Base-by-base conservation (phyloP, 2,797 vertebrate species). In the Bradypus variegatus region DNA sequence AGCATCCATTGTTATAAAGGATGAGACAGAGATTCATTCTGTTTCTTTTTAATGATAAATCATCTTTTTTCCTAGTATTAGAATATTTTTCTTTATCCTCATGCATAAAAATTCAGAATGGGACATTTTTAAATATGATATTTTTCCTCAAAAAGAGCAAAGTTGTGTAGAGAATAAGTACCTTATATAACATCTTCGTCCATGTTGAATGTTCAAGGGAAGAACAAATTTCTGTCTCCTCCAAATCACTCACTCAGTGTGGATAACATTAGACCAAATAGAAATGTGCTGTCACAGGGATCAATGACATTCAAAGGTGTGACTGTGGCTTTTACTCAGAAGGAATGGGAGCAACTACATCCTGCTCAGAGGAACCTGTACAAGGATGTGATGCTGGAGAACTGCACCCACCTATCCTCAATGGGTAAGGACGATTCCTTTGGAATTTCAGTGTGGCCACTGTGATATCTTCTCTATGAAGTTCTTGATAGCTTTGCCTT, bases 311-410 rank as follows among this genome's bases (percentile, higher is more conserved):
- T 96, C 89, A 94, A 90, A 62, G 94, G 94, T 75, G 93, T 95
- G 76, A 94, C 93, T 45, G 60, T 96, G 94, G 93, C 86, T 41
- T 95, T 95, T 89, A 92, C 93, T 18, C 70, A 90, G 75, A 95
- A 95, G 78, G 95, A 96, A 90, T 95, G 95, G 95, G 76, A 94
- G 8, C 91, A 89, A 5, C 88, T 95, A 69, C 94, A 89, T 69
- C 38, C 85, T 85, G 36, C 75, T 38, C 95, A 95, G 91, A 95
- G 38, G 48, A 86, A 60, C 53, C 58, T 95, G 15, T 92, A 89
- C 79, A 92, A 91, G 69, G 95, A 95, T 50, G 89, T 90, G 65
- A 93, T 95, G 95, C 85, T 94, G 91, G 95, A 96, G 88, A 95
- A 95, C 65, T 94, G 89, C 41, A 92, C 91, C 86, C 92, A 60